Evolutionary conservation across 2,797 vertebrate genomes (phyloP).

Genomic region (Urosaurus nigricauda): DNA sequence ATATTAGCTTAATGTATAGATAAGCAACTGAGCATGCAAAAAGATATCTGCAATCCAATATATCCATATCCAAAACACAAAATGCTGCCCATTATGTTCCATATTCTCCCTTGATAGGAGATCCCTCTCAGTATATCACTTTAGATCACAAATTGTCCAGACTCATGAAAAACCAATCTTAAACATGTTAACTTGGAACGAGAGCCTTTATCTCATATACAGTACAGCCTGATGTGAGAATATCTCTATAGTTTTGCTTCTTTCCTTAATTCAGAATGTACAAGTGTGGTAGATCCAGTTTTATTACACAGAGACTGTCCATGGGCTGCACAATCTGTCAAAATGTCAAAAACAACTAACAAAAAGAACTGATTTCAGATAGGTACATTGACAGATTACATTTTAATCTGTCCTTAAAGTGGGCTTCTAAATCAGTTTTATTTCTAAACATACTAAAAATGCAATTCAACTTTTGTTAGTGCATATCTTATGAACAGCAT

Average conservation of each 20-base stretch:
- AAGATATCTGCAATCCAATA: neutral
- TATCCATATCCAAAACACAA: neutral
- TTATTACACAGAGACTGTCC: no score
- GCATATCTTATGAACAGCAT: slow-evolving; percentile 21
- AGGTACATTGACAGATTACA: neutral
- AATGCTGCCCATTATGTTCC: neutral
- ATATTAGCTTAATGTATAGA: slow-evolving; percentile 66
- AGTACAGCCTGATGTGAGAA: neutral
- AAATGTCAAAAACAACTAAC: no score
- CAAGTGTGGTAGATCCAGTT: no score
- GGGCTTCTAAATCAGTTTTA: neutral
- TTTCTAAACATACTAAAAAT: neutral
- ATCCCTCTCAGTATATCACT: neutral
- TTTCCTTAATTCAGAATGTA: no score
- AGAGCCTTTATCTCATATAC: neutral
- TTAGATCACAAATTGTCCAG: neutral
- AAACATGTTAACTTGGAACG: neutral
- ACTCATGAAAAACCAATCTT: neutral
- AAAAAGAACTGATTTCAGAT: neutral
- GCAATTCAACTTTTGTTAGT: slow-evolving; percentile 14
- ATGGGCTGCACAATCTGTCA: no score
- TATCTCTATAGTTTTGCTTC: no score
- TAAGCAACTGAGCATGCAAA: slow-evolving; percentile 53
- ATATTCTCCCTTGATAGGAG: neutral
- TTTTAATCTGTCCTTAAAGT: neutral